Conservation (phyloP, 2,797 vertebrate genomes). For the Melanotaenia nigrans region DNA sequence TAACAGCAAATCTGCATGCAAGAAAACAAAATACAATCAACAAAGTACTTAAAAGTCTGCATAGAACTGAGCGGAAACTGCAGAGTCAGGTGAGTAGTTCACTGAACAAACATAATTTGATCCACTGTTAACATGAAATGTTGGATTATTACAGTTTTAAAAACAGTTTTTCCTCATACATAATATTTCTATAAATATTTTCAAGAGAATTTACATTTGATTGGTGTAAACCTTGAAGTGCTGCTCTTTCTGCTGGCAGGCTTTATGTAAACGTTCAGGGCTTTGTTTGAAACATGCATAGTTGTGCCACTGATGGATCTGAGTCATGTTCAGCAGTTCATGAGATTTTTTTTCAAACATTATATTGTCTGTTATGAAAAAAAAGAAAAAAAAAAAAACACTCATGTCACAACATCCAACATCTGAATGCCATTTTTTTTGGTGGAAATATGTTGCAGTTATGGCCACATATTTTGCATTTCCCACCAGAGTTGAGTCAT, state of each 20-base stretch:
- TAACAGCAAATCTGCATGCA: neutral
- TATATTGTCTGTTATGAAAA: conserved; percentile 4
- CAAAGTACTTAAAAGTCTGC: conserved; percentile 2
- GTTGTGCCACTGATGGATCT: conserved; percentile 84
- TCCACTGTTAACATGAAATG: neutral
- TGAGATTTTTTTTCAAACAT: neutral
- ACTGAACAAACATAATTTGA: conserved; percentile 3
- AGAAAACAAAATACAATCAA: conserved; percentile 4
- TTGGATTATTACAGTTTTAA: neutral
- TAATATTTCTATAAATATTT: neutral
- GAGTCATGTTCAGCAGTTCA: conserved; percentile 15
- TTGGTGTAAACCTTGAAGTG: neutral
- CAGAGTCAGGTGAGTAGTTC: conserved; percentile 19
- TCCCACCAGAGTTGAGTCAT: conserved; percentile 12
- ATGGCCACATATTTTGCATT: conserved; percentile 24
- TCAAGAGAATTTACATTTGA: neutral
- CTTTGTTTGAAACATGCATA: conserved; percentile 83
- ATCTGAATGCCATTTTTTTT: neutral
- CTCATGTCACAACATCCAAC: no score
- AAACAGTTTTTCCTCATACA: neutral
- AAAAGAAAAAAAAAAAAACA: neutral
- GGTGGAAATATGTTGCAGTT: conserved; percentile 11
- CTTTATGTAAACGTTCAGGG: conserved; percentile 59
- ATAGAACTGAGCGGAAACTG: neutral
- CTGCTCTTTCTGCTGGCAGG: conserved; percentile 59